Evolutionary conservation across 2,113 vertebrate species (phyloP), one percentile per base, ranked within the genome.

Genomic region (Syngnathoides biaculeatus): DNA sequence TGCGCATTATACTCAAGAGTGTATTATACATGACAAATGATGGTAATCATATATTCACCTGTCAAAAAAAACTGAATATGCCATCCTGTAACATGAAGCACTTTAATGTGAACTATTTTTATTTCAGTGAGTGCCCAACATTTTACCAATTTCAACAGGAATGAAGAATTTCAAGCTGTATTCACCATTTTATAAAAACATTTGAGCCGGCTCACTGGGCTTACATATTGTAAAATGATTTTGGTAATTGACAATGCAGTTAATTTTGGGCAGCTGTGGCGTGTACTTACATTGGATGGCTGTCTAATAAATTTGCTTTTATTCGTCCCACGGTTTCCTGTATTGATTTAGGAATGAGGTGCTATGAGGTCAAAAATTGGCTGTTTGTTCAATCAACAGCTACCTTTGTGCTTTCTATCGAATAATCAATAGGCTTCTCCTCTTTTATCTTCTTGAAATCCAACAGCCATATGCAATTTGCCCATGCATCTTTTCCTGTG

Each of bases 351-450:
- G 65, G 67, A 74, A 12, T 62, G 69, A n/a, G n/a, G 64, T 74
- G 65, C 71, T 42, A 14, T 9, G 2, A 75, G 85, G 80, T 87
- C 78, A 83, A 73, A 74, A 81, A 84, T 83, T 50, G 76, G 55
- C 84, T 13, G 7, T 87, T 84, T 80, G 76, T 64, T 38, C 67
- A 77, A 90, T 92, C 90, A 72, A 87, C 90, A 69, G 19, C 71
- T 77, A 72, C 69, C 86, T 80, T 26, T 73, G 79, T 38, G 75
- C 78, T 43, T 68, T 48, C 81, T 73, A 48, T 79, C 74, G 67
- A 45, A 79, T 75, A 69, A 78, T 90, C 89, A 82, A 91, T 91
- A 87, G 11, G 39, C n/a, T 68, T 77, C 76, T 75, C 75, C 71
- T 69, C 71, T 81, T 85, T 84, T 86, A 87, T 90, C 87, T 79